Evolutionary conservation across 1,140 invertebrate species (phyloP).

Genomic region (Pogonomyrmex barbatus): DNA sequence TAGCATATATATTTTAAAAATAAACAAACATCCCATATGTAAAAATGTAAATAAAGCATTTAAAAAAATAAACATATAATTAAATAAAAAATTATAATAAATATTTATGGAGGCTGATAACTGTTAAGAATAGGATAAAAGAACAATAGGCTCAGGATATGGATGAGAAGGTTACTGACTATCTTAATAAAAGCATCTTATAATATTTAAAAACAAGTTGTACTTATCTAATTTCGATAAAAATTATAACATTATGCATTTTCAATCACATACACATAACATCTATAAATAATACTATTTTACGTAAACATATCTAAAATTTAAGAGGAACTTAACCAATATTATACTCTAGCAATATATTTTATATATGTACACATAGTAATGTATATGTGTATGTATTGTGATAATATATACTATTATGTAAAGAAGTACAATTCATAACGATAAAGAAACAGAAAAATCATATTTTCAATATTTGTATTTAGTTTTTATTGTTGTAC

Average conservation of each 20-base stretch:
- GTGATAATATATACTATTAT: not conserved
- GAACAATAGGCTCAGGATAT: not conserved
- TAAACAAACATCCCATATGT: not conserved
- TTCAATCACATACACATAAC: constrained; percentile 10
- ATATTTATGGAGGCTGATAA: not conserved
- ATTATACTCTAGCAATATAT: not conserved
- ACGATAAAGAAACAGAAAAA: constrained; percentile 4
- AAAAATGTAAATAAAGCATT: not conserved
- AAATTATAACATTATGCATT: constrained; percentile 31
- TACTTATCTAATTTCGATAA: constrained; percentile 44
- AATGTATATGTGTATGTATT: constrained; percentile 23
- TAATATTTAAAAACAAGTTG: constrained; percentile 21
- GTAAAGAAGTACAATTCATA: constrained; percentile 8
- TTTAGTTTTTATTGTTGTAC: constrained; percentile 39
- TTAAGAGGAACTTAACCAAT: constrained; percentile 4
- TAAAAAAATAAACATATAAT: not conserved
- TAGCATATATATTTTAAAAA: not conserved
- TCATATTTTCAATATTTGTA: constrained; percentile 5
- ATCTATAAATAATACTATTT: constrained; percentile 13
- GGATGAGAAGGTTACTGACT: not conserved
- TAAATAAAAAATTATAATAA: not conserved
- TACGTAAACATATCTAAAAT: not conserved
- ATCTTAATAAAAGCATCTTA: constrained; percentile 18
- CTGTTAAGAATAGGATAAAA: not conserved
- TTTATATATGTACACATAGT: not conserved